phyloP scores from a whole-genome alignment of 2,888 invertebrate genomes.

The Cephus sareptanus region DNA sequence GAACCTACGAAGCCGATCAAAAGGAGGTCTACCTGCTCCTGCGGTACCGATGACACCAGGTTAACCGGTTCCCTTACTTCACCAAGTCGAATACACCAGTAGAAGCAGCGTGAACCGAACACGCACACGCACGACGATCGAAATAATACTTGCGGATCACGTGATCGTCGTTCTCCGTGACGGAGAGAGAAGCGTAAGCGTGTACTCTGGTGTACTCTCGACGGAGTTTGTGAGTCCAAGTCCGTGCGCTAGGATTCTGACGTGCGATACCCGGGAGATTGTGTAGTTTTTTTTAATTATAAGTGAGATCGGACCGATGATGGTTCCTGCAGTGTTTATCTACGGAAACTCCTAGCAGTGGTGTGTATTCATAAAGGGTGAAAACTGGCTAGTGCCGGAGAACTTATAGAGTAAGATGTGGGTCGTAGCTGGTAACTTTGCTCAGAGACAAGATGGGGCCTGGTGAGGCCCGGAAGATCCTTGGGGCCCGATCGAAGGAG shows the following conservation, averaged over 20 bases:
- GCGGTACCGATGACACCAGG: constrained; percentile 1
- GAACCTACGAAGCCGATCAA: neutral
- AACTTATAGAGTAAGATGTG: constrained; percentile 24
- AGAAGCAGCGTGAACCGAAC: neutral
- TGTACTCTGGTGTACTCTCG: neutral
- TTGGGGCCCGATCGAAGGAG: constrained; percentile 54
- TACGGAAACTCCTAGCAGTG: neutral
- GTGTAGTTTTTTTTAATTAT: neutral
- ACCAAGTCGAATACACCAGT: neutral
- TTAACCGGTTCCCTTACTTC: neutral
- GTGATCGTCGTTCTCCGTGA: constrained; percentile 8
- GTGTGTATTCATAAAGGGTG: neutral
- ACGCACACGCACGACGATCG: constrained; percentile 19
- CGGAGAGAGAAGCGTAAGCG: neutral
- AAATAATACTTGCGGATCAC: constrained; percentile 12
- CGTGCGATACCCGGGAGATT: neutral
- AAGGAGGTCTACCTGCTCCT: neutral
- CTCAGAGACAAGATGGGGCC: constrained; percentile 57
- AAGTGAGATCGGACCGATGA: neutral
- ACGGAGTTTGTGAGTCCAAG: constrained; percentile 1
- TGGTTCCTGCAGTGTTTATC: constrained; percentile 1
- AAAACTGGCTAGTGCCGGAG: neutral
- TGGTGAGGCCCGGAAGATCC: constrained; percentile 56
- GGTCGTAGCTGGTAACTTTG: constrained; percentile 28
- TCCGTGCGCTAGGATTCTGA: neutral